Base-by-base conservation (phyloP, 2,888 invertebrate species). In the Athalia cordata region DNA sequence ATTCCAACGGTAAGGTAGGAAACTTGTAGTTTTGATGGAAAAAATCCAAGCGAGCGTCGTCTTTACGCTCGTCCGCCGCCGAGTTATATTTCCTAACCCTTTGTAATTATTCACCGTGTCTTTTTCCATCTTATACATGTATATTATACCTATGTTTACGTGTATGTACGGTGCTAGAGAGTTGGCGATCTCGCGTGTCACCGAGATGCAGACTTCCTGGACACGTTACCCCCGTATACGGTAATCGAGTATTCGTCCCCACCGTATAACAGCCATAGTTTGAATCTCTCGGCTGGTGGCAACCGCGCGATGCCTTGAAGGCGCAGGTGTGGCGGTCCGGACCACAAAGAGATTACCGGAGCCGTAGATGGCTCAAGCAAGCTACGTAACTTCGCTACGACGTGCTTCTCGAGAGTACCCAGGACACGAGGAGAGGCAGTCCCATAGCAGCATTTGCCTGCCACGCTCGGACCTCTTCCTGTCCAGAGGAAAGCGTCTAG, bases 311-410 rank as follows among this genome's bases (percentile, higher is more conserved):
- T 70, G 70, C 64, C 68, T 78, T 62, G 78, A 79, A 78, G 81
- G 82, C 80, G 84, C 86, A 86, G 86, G 86, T 86, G 86, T 85
- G 85, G 86, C 85, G 86, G 86, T 85, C 78, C 79, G 82, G 78
- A 79, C 77, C 81, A 85, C 84, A 86, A 85, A 85, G 85, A 80
- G 75, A 62, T 75, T 62, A 62, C 75, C 77, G n/a, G n/a, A n/a
- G n/a, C 83, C 84, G 78, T 84, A 85, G 84, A 85, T 84, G 83
- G 85, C 81, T 81, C 82, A 84, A 84, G 82, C 84, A 29, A 29
- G 29, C 29, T 29, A 29, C 29, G 29, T 81, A 78, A 82, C 80
- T 80, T 82, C 83, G 81, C 82, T 50, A 45, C 75, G 75, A 75
- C 75, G 75, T 75, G 3, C 47, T 9, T 52, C 72, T 45, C 45